Evolutionary conservation across 2,888 invertebrate species (phyloP).

Genomic region (Drosophila neotestacea): DNA sequence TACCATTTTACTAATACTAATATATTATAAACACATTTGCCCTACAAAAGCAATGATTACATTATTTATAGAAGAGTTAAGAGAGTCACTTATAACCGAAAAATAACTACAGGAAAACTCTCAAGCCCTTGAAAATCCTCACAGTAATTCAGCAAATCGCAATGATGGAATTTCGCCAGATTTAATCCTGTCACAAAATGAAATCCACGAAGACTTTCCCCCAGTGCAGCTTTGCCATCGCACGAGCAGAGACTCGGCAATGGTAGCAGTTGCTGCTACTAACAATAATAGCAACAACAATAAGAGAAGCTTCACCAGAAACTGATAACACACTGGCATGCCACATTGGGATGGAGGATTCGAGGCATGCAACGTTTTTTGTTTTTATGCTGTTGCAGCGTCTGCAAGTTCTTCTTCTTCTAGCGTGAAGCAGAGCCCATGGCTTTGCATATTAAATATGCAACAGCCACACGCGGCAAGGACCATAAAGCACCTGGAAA

Average conservation of each 20-base stretch:
- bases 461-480: constrained; percentile 73
- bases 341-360: constrained; percentile 43
- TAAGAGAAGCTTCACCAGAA: constrained; percentile 28
- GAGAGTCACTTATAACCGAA: no score
- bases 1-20: no score
- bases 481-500: constrained; percentile 79
- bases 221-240: constrained; percentile 56
- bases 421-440: constrained; percentile 53
- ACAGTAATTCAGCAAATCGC: neutral
- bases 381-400: constrained; percentile 36
- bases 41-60: no score
- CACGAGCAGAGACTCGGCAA: constrained; percentile 36
- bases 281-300: constrained; percentile 23
- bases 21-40: no score
- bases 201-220: constrained; percentile 5
- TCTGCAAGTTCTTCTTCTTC: constrained; percentile 53
- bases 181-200: neutral
- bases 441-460: constrained; percentile 81
- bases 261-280: constrained; percentile 13
- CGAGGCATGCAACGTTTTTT: constrained; percentile 29
- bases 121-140: neutral
- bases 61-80: no score
- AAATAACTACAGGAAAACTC: no score
- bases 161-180: neutral
- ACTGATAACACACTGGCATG: constrained; percentile 67